A percentile compares a stretch with the other conserved stretches of the same genome.
phyloP scores from a whole-genome alignment of 30 jellyfish, hydroid and myxozoan genomes.

The Pelagia noctiluca region DNA sequence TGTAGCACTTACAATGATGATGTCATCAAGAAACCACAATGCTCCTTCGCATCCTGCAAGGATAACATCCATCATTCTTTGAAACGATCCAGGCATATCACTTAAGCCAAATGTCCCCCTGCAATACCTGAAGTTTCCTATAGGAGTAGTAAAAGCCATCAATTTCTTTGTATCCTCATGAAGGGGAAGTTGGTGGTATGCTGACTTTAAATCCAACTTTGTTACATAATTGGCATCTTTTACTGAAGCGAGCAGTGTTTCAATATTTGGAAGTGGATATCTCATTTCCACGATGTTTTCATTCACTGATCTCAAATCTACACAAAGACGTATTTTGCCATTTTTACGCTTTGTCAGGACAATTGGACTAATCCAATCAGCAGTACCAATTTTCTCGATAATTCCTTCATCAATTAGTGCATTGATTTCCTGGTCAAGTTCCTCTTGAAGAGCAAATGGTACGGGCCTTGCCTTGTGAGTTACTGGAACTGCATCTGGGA shows the following conservation, averaged over 20 bases:
- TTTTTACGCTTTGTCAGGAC: not conserved
- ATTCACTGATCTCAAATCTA: not conserved
- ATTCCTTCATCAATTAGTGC: constrained; percentile 36
- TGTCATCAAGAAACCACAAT: not conserved
- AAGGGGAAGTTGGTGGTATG: constrained; percentile 2
- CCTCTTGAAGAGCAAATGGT: constrained; percentile 46
- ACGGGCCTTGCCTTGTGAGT: constrained; percentile 32
- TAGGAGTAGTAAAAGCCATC: not conserved
- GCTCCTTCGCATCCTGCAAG: constrained; percentile 7
- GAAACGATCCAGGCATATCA: not conserved
- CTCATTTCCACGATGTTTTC: not conserved
- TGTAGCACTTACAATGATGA: constrained; percentile 4
- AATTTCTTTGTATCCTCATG: not conserved
- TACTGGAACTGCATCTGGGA: constrained; percentile 42
- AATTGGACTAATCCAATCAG: constrained; percentile 4
- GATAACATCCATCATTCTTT: not conserved
- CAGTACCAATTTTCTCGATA: constrained; percentile 10
- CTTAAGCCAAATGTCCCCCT: constrained; percentile 1
- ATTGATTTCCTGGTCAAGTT: constrained; percentile 16
- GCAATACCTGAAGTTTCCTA: not conserved
- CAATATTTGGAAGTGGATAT: not conserved
- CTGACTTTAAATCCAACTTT: not conserved
- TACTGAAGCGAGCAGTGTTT: constrained; percentile 2
- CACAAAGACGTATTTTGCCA: not conserved
- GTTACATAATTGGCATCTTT: not conserved